phyloP scores from a whole-genome alignment of 2,797 vertebrate genomes.

The Sebastes reedi region DNA sequence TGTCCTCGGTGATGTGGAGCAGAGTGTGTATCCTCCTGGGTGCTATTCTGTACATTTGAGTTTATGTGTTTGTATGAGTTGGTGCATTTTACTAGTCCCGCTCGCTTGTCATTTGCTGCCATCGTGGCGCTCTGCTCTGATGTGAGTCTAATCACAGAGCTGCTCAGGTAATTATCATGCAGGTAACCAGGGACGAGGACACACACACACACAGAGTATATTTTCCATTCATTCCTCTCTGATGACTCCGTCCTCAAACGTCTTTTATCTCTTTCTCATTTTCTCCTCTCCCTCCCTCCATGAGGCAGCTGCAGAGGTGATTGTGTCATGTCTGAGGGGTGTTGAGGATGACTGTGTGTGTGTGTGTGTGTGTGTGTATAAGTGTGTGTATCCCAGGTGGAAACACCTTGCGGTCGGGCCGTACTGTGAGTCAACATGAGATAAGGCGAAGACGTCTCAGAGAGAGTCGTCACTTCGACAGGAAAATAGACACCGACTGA shows the following conservation, averaged over 20 bases:
- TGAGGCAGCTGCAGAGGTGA: slow-evolving; percentile 38
- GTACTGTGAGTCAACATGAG: slow-evolving; percentile 53
- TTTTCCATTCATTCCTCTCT: slow-evolving; percentile 20
- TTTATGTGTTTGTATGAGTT: neutral
- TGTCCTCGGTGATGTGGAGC: neutral
- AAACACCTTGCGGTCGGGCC: slow-evolving; percentile 3
- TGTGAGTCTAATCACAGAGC: slow-evolving; percentile 48
- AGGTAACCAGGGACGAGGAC: slow-evolving; percentile 20
- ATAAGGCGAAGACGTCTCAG: slow-evolving; percentile 29
- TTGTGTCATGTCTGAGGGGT: slow-evolving; percentile 50
- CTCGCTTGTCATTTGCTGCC: slow-evolving; percentile 30
- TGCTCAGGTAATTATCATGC: slow-evolving; percentile 54
- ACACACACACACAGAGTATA: neutral
- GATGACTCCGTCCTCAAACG: slow-evolving; percentile 41
- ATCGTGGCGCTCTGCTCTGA: slow-evolving; percentile 23
- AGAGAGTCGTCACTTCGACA: slow-evolving; percentile 42
- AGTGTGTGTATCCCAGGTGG: slow-evolving; percentile 40
- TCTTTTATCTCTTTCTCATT: slow-evolving; percentile 38
- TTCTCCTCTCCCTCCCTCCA: neutral
- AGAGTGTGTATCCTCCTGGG: neutral
- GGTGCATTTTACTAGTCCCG: slow-evolving; percentile 36
- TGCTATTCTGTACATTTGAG: neutral
- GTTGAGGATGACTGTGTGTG: neutral
- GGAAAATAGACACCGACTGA: slow-evolving; percentile 29
- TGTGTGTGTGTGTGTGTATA: neutral